phyloP scores from a whole-genome alignment of 1,140 invertebrate species.

The Globodera rostochiensis region DNA sequence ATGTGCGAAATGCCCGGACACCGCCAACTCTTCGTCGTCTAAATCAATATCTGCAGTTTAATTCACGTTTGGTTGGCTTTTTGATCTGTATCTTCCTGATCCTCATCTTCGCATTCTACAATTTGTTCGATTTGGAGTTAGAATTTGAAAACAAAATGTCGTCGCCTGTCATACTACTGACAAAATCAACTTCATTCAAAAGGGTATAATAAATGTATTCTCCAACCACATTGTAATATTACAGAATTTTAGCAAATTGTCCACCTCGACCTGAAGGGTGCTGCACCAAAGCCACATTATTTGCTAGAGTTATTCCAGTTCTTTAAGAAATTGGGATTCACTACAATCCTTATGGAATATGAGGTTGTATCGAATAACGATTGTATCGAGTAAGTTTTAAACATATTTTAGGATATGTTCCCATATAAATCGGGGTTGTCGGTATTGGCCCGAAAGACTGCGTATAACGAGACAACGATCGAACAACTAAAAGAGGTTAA shows the following conservation, averaged over 20 bases:
- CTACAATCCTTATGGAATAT: constrained; percentile 88
- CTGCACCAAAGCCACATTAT: constrained; percentile 76
- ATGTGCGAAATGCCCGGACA: no score
- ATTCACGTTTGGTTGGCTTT: background rate
- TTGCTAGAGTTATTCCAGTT: constrained; percentile 77
- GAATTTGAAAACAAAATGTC: background rate
- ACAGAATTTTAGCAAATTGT: constrained; percentile 68
- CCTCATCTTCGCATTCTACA: background rate
- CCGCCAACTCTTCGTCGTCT: background rate
- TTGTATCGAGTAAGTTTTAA: background rate
- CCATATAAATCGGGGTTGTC: constrained; percentile 77
- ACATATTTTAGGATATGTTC: constrained; percentile 74
- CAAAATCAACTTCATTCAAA: no score
- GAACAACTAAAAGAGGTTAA: background rate
- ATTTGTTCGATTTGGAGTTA: background rate
- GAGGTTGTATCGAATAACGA: constrained; percentile 73
- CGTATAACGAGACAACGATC: constrained; percentile 1
- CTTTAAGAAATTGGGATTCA: constrained; percentile 79
- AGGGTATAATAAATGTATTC: no score
- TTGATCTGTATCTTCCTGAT: background rate
- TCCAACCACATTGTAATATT: background rate
- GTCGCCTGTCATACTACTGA: background rate
- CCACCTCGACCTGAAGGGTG: constrained; percentile 85
- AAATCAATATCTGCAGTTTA: background rate
- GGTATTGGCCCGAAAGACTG: constrained; percentile 66